These are phyloP conservation scores for Zelostemma sp. DNA, from an alignment of 1,140 invertebrate species.

Conservation along the genomic window DNA sequence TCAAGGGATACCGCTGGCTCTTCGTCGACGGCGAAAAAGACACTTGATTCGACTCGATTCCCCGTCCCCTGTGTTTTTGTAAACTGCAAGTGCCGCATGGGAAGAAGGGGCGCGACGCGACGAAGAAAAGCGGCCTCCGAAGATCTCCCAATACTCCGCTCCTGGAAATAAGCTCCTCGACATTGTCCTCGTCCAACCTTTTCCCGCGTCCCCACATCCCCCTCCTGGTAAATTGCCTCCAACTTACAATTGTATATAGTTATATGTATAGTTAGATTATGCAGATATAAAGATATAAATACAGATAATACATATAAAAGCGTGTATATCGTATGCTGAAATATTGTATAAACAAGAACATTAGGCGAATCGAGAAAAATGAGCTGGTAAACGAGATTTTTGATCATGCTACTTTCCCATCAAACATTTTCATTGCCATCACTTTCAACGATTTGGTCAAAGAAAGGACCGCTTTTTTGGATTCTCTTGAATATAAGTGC, in stretches of 20 bases:
- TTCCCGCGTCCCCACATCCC: conserved; percentile 13
- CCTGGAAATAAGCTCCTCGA: conserved; percentile 11
- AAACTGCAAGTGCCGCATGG: not conserved
- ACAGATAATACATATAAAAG: conserved; percentile 46
- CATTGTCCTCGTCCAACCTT: conserved; percentile 12
- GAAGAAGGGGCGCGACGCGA: not conserved
- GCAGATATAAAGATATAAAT: conserved; percentile 53
- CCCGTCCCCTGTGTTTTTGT: not conserved
- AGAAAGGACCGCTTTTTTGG: not conserved
- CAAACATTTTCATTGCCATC: not conserved
- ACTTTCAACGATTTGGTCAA: not conserved
- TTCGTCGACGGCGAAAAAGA: conserved; percentile 18
- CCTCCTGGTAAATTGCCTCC: conserved; percentile 38
- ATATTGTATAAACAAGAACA: conserved; percentile 52
- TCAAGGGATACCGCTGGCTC: conserved; percentile 21
- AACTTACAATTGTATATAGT: conserved; percentile 66
- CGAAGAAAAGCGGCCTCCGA: conserved; percentile 19
- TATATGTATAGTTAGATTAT: conserved; percentile 71
- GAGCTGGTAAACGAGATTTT: not conserved
- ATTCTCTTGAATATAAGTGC: not conserved
- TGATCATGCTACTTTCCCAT: not conserved
- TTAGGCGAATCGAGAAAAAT: conserved; percentile 43
- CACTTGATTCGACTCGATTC: not conserved
- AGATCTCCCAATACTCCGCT: conserved; percentile 28
- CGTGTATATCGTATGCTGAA: conserved; percentile 50